phyloP scores from a whole-genome alignment of 2,797 vertebrate species.

The Hypotaenidia philippensis region DNA sequence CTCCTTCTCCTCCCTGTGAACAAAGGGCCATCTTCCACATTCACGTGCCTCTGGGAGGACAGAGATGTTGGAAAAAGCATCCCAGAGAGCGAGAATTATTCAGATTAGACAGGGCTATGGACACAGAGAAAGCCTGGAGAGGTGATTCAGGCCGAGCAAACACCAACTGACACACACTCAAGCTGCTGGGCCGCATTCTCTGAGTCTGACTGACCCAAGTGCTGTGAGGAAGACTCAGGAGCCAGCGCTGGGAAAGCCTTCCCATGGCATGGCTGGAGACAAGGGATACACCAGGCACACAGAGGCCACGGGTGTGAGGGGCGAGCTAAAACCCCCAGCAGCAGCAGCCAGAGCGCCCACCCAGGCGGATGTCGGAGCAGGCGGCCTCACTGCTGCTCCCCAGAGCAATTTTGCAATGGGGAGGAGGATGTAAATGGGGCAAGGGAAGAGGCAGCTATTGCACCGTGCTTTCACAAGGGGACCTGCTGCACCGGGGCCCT shows the following conservation, averaged over 20 bases:
- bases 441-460: not conserved
- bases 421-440: not conserved
- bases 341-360: rapidly evolving
- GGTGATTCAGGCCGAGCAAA: not conserved
- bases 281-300: not conserved
- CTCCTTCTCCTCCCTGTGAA: rapidly evolving
- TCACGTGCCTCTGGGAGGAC: rapidly evolving
- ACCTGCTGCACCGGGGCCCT: not conserved
- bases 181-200: not conserved
- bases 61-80: not conserved
- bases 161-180: rapidly evolving
- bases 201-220: rapidly evolving
- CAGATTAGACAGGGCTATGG: not conserved
- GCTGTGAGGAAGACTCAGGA: not conserved
- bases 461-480: not conserved
- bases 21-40: not conserved
- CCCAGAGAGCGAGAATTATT: not conserved
- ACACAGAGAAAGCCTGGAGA: not conserved
- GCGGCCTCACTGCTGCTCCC: not conserved
- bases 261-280: rapidly evolving
- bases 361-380: rapidly evolving
- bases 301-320: rapidly evolving
- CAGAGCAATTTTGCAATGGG: not conserved
- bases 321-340: rapidly evolving
- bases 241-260: not conserved